Evolutionary conservation across 2,797 vertebrate genomes (phyloP).

Genomic region (Stomatorhinus walkeri): DNA sequence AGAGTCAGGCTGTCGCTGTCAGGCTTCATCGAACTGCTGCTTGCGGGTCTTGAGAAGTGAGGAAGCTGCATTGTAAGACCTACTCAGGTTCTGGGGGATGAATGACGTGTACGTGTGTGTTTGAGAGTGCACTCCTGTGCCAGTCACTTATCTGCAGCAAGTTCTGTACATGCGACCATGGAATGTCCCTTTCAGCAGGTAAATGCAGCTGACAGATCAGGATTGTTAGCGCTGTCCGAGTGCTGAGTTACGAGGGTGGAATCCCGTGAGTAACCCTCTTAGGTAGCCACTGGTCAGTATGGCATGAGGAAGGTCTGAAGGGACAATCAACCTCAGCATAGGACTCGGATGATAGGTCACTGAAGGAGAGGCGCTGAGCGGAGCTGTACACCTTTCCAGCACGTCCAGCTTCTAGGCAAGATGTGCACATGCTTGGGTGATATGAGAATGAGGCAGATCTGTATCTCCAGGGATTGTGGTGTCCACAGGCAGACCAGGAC

Average conservation of each 20-base stretch:
- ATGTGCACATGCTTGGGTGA: not conserved
- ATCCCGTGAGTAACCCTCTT: not conserved
- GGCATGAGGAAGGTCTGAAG: slow-evolving; percentile 1
- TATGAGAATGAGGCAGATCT: not conserved
- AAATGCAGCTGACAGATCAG: not conserved
- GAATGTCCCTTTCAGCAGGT: not conserved
- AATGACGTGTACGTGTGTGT: not conserved
- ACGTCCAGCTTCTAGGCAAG: not conserved
- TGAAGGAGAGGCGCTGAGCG: not conserved
- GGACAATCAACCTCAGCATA: not conserved
- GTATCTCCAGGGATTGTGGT: not conserved
- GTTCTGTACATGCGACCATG: not conserved
- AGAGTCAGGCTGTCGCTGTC: not conserved
- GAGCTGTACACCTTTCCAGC: not conserved
- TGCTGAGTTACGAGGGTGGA: not conserved
- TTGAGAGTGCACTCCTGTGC: not conserved
- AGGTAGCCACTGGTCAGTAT: not conserved
- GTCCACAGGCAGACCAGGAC: not conserved
- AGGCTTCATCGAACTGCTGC: not conserved
- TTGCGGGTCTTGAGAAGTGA: not conserved
- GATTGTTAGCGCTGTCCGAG: not conserved
- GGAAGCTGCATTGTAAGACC: not conserved
- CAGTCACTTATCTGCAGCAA: not conserved
- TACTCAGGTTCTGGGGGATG: not conserved
- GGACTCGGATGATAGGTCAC: not conserved